Percentiles rank a stretch among this genome's conserved stretches.
Evolutionary conservation across 2,888 invertebrate species (phyloP).

Genomic region (Leptogaster cylindrica): DNA sequence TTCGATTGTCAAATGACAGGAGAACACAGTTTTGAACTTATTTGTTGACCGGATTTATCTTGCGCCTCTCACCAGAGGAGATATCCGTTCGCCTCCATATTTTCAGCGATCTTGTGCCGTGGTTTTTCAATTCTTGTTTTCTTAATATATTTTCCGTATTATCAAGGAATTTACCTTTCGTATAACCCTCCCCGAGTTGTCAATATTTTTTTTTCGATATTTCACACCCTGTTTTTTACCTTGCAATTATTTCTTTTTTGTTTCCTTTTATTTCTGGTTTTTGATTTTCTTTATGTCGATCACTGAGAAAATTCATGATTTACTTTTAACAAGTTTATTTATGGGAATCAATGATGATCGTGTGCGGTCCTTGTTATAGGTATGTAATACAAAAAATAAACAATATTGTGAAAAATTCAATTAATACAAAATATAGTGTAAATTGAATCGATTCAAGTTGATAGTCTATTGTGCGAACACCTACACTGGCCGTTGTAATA

Average conservation of each 20-base stretch:
- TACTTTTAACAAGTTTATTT: neutral
- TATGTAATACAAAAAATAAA: too few species aligned
- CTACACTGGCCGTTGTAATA: too few species aligned
- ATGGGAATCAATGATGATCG: too few species aligned
- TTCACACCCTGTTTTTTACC: neutral
- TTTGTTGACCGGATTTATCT: slow-evolving; percentile 25
- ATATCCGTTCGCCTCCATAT: slow-evolving; percentile 25
- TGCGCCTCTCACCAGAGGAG: neutral
- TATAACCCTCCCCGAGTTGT: neutral
- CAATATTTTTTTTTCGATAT: slow-evolving; percentile 4
- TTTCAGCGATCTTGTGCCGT: slow-evolving; percentile 12
- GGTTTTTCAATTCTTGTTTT: neutral
- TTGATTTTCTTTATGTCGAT: too few species aligned
- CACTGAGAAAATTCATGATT: too few species aligned
- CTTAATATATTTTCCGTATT: slow-evolving; percentile 4
- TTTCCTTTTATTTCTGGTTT: too few species aligned
- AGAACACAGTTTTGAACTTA: slow-evolving; percentile 28
- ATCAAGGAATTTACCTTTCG: slow-evolving; percentile 24
- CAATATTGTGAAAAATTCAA: too few species aligned
- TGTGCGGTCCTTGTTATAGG: too few species aligned
- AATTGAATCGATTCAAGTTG: too few species aligned
- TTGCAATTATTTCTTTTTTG: neutral
- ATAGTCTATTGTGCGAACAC: too few species aligned
- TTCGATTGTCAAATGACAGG: slow-evolving; percentile 18
- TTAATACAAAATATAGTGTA: too few species aligned